A percentile compares a stretch with the other conserved stretches of the same genome.
phyloP scores from a whole-genome alignment of 2,888 invertebrate species.

The Heteromyza rotundicornis region DNA sequence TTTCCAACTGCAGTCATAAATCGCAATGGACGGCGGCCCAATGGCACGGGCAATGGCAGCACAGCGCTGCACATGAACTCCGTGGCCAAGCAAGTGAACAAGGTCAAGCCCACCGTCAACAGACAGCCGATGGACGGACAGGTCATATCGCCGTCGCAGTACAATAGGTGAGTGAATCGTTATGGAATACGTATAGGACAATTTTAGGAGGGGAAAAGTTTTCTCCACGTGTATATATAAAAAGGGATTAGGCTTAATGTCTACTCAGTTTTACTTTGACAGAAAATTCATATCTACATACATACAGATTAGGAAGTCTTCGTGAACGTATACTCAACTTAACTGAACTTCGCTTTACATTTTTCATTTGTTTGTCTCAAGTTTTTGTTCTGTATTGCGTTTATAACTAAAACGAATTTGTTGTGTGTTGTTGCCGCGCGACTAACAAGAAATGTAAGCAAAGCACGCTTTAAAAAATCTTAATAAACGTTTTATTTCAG shows the following conservation, averaged over 20 bases:
- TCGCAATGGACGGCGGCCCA: conserved; percentile 72
- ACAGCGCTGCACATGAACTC: conserved; percentile 67
- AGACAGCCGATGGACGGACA: conserved; percentile 75
- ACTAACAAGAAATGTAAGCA: conserved; percentile 2
- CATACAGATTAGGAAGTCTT: too few species aligned
- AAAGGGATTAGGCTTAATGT: neutral
- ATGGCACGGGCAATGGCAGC: conserved; percentile 54
- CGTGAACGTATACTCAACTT: too few species aligned
- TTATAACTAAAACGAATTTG: too few species aligned
- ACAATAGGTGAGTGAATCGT: conserved; percentile 66
- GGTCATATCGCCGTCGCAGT: conserved; percentile 72
- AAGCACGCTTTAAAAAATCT: conserved; percentile 16
- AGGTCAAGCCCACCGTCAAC: conserved; percentile 87
- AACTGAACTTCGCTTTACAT: too few species aligned
- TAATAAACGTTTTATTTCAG: conserved; percentile 71
- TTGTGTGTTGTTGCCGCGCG: too few species aligned
- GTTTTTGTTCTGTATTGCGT: too few species aligned
- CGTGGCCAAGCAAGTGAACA: conserved; percentile 80
- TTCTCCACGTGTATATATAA: neutral
- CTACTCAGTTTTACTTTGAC: too few species aligned
- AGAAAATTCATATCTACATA: too few species aligned
- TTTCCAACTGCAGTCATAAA: conserved; percentile 70
- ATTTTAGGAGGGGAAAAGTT: neutral
- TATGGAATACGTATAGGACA: too few species aligned
- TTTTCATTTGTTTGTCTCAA: too few species aligned